phyloP scores from a whole-genome alignment of 2,888 invertebrate species.

The Acrobasis suavella region DNA sequence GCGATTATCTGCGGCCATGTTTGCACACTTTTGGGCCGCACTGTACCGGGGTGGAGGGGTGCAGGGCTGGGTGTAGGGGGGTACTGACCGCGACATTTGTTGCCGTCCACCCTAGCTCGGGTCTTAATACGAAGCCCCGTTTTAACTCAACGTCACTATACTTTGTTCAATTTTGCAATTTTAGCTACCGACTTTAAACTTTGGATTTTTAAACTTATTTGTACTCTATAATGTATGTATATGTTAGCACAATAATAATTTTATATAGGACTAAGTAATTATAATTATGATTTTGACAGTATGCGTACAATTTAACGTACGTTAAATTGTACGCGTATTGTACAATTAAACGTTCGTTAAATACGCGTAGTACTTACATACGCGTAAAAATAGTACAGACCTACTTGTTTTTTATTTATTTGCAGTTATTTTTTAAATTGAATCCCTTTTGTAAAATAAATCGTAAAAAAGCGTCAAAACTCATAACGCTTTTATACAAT shows the following conservation, averaged over 20 bases:
- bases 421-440: too few relatives aligned
- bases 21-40: slow-evolving; percentile 37
- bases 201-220: neutral
- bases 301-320: too few relatives aligned
- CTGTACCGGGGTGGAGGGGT: slow-evolving; percentile 39
- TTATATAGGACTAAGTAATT: too few relatives aligned
- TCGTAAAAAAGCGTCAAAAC: too few relatives aligned
- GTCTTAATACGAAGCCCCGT: slow-evolving; percentile 22
- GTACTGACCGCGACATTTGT: slow-evolving; percentile 80
- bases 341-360: too few relatives aligned
- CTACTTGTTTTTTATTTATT: too few relatives aligned
- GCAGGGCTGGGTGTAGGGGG: slow-evolving; percentile 37
- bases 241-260: neutral
- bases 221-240: neutral
- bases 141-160: slow-evolving; percentile 17
- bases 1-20: neutral
- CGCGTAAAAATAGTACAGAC: too few relatives aligned
- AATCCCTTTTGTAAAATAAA: too few relatives aligned
- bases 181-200: neutral
- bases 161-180: slow-evolving; percentile 1
- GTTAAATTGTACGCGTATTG: too few relatives aligned
- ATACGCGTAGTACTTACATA: too few relatives aligned
- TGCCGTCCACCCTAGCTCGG: slow-evolving; percentile 59
- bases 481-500: too few relatives aligned
- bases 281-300: too few relatives aligned